phyloP scores from a whole-genome alignment of 2,888 invertebrate species.

The Slavum lentiscoides region DNA sequence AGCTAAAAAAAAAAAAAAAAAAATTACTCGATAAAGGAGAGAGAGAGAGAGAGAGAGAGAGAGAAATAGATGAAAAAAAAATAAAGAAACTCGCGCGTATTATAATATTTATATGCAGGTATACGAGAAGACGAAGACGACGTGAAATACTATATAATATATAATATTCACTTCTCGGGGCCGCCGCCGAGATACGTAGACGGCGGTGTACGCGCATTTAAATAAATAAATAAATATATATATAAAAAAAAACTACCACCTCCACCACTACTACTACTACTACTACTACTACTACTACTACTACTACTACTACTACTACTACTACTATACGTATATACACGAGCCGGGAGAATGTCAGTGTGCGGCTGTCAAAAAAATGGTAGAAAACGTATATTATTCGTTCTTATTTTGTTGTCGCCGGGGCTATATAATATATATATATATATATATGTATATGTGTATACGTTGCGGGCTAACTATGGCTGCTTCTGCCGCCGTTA shows the following conservation, averaged over 20 bases:
- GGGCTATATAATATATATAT: no score
- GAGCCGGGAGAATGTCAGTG: slow-evolving; percentile 25
- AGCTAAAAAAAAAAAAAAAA: slow-evolving; percentile 26
- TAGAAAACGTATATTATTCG: slow-evolving; percentile 29
- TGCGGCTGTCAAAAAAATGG: slow-evolving; percentile 45
- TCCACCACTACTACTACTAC: no score
- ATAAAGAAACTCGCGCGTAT: background rate
- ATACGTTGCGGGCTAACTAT: no score
- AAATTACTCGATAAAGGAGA: no score
- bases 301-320: background rate
- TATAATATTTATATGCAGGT: background rate
- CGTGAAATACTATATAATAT: slow-evolving; percentile 40
- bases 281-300: no score
- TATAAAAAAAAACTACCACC: no score
- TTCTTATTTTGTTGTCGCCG: background rate
- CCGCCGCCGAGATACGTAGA: background rate
- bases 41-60: no score
- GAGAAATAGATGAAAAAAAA: background rate
- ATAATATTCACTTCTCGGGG: background rate
- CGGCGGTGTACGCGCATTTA: slow-evolving; percentile 2
- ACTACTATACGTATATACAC: background rate
- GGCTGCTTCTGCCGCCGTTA: slow-evolving; percentile 27
- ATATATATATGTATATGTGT: no score
- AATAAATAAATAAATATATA: slow-evolving; percentile 27
- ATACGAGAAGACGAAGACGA: background rate